Percentiles rank a stretch among this genome's conserved stretches.
Conservation (phyloP, 2,797 vertebrate species). For the Mastacembelus armatus region DNA sequence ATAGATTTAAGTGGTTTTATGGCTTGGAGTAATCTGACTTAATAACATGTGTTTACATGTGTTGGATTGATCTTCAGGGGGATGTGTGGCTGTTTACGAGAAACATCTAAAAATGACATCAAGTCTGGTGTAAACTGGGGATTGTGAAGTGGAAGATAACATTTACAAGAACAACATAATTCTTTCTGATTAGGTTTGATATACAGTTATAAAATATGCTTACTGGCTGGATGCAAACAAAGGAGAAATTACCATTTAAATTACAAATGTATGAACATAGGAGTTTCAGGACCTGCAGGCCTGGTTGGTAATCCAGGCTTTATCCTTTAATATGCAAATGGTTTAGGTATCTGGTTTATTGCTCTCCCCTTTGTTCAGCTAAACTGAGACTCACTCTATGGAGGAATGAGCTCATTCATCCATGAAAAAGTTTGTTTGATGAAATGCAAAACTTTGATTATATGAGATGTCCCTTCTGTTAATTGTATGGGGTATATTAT, state of each 20-base stretch:
- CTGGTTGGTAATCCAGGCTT: slow-evolving; percentile 42
- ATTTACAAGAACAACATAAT: background rate
- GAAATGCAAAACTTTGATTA: slow-evolving; percentile 13
- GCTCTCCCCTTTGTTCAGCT: slow-evolving; percentile 26
- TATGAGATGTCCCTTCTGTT: background rate
- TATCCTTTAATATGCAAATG: slow-evolving; percentile 54
- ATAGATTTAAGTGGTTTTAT: slow-evolving; percentile 5
- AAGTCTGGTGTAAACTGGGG: background rate
- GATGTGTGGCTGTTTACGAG: background rate
- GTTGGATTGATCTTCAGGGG: background rate
- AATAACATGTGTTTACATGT: slow-evolving; percentile 28
- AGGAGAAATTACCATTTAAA: slow-evolving; percentile 28
- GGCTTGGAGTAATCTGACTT: slow-evolving; percentile 22
- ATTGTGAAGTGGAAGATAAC: background rate
- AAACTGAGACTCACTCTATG: slow-evolving; percentile 16
- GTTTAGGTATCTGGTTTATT: slow-evolving; percentile 10
- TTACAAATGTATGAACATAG: slow-evolving; percentile 25
- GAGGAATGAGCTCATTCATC: background rate
- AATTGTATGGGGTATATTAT: too few species aligned
- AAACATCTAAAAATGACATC: background rate
- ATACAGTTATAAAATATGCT: too few species aligned
- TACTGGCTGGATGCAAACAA: background rate
- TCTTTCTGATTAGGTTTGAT: background rate
- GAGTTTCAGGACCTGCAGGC: slow-evolving; percentile 27
- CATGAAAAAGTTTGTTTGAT: slow-evolving; percentile 4